Evolutionary conservation across 2,888 invertebrate genomes (phyloP).

Genomic region (Andrena minutula): DNA sequence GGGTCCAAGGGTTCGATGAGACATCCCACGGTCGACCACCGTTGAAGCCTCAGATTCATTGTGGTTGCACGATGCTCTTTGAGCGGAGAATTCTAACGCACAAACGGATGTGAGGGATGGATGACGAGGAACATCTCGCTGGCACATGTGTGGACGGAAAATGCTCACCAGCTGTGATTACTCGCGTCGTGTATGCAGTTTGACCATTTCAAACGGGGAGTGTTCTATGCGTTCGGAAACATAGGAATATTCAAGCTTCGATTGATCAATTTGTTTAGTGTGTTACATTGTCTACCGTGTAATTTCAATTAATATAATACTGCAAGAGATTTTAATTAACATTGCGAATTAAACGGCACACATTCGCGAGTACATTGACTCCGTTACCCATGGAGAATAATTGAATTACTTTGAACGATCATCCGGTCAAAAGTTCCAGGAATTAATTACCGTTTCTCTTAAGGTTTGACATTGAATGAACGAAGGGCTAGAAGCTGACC

Average conservation of each 20-base stretch:
- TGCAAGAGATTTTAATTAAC: not conserved
- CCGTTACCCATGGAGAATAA: slow-evolving; percentile 49
- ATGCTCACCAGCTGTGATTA: not conserved
- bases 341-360: slow-evolving; percentile 33
- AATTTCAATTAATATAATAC: not conserved
- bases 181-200: not conserved
- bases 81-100: slow-evolving; percentile 56
- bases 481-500: not conserved
- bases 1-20: slow-evolving; percentile 40
- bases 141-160: not conserved
- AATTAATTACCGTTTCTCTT: slow-evolving; percentile 60
- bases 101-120: slow-evolving; percentile 4
- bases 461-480: slow-evolving; percentile 33
- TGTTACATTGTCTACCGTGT: too few species aligned
- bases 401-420: slow-evolving; percentile 63
- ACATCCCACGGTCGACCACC: slow-evolving; percentile 58
- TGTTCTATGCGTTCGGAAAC: not conserved
- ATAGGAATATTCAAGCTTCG: not conserved
- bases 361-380: slow-evolving; percentile 45
- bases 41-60: slow-evolving; percentile 49
- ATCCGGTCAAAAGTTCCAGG: slow-evolving; percentile 67
- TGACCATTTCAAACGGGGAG: too few species aligned
- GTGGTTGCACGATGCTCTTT: slow-evolving; percentile 50
- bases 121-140: not conserved
- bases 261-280: not conserved